These are phyloP conservation scores for Crypturellus undulatus DNA, from an alignment of 2,113 vertebrate species.

Conservation along the genomic window DNA sequence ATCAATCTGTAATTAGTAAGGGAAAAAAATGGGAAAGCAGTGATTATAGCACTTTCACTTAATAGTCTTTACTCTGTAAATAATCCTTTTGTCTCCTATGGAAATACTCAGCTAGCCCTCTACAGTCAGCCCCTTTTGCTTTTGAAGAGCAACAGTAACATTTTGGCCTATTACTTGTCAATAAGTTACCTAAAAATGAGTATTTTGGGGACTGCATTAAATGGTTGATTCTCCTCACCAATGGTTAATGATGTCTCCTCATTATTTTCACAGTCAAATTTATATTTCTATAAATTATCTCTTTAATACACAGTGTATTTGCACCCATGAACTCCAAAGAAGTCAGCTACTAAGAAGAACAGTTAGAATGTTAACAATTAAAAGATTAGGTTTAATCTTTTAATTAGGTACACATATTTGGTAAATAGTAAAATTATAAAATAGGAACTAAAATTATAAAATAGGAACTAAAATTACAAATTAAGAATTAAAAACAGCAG, in stretches of 20 bases:
- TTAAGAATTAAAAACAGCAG: background rate
- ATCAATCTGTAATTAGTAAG: constrained; percentile 27
- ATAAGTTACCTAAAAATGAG: background rate
- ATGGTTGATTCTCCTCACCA: background rate
- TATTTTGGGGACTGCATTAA: background rate
- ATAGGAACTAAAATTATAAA: too few relatives aligned
- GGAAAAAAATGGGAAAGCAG: background rate
- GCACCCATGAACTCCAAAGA: background rate
- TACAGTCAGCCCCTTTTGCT: too few relatives aligned
- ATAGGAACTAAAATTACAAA: too few relatives aligned
- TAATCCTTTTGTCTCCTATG: background rate
- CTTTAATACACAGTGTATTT: background rate
- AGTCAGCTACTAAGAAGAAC: background rate
- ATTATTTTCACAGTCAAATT: background rate
- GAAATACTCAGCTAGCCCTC: background rate
- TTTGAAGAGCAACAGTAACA: background rate
- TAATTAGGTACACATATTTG: background rate
- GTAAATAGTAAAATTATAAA: background rate
- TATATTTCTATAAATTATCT: background rate
- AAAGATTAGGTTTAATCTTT: background rate
- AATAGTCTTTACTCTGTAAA: background rate
- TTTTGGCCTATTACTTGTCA: background rate
- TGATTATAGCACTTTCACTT: background rate
- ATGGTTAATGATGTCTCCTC: background rate
- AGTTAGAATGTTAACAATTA: background rate